Conservation (phyloP, 2,888 invertebrate genomes). For the Strigamia transsilvanica region DNA sequence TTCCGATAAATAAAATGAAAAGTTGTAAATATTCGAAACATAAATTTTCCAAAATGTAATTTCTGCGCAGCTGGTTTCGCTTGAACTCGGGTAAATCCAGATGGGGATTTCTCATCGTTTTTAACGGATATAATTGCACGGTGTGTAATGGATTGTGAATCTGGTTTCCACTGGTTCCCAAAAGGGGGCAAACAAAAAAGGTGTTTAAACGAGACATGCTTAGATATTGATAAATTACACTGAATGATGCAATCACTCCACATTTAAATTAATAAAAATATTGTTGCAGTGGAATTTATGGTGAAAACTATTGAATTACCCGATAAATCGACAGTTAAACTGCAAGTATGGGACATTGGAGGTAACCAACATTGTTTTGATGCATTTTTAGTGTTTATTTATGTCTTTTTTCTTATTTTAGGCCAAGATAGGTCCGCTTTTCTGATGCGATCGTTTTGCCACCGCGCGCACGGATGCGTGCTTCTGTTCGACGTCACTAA, state of each 20-base stretch:
- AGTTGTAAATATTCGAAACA: too few species aligned
- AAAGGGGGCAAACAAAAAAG: too few species aligned
- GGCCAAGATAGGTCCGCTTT: slow-evolving; percentile 50
- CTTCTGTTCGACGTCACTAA: slow-evolving; percentile 45
- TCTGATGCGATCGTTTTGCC: slow-evolving; percentile 20
- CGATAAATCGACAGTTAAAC: not conserved
- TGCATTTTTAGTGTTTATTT: not conserved
- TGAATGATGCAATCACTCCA: not conserved
- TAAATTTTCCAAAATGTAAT: too few species aligned
- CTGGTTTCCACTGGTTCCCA: too few species aligned
- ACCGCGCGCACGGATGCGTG: slow-evolving; percentile 50
- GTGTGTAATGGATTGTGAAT: too few species aligned
- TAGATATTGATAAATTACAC: too few species aligned
- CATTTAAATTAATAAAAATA: not conserved
- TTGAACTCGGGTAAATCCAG: too few species aligned
- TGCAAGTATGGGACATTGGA: slow-evolving; percentile 52
- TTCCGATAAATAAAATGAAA: too few species aligned
- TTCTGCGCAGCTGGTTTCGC: too few species aligned
- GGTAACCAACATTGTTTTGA: slow-evolving; percentile 9
- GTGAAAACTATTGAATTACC: slow-evolving; percentile 32
- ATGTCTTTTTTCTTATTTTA: not conserved
- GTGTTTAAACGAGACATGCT: too few species aligned
- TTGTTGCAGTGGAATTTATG: slow-evolving; percentile 33
- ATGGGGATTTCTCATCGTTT: too few species aligned
- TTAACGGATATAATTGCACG: too few species aligned